Conservation (phyloP, 2,888 invertebrate genomes). For the Chirona hameri region DNA sequence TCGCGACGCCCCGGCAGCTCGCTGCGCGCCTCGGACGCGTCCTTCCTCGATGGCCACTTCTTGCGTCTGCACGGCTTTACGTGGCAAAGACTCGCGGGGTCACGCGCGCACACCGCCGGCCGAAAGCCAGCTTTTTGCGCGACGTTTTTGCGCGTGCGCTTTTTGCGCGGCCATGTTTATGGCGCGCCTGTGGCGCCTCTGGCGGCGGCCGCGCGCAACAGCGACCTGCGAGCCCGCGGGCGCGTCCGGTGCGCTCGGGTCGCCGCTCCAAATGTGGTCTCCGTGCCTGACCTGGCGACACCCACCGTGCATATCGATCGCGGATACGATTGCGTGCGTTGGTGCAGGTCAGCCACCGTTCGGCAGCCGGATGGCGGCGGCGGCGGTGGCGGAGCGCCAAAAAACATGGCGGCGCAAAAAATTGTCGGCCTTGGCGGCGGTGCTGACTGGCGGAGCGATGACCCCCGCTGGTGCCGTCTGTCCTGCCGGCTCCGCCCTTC, state of each 20-base stretch:
- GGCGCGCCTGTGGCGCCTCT: constrained; percentile 42
- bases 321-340: constrained; percentile 45
- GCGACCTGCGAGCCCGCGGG: constrained; percentile 32
- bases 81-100: neutral
- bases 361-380: constrained; percentile 49
- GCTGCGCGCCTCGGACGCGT: neutral
- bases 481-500: no score
- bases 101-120: neutral
- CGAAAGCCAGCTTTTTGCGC: neutral
- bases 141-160: neutral
- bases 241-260: constrained; percentile 45
- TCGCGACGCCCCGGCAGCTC: neutral
- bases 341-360: constrained; percentile 52
- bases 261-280: neutral
- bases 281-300: neutral
- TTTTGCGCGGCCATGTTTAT: constrained; percentile 44
- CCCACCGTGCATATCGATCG: neutral
- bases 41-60: neutral
- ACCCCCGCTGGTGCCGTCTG: neutral
- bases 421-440: constrained; percentile 50
- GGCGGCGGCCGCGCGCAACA: constrained; percentile 32
- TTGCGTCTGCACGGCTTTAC: neutral
- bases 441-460: neutral
- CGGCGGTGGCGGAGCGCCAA: constrained; percentile 83
- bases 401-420: constrained; percentile 64